These are phyloP conservation scores for Autographa gamma DNA, from an alignment of 2,888 invertebrate species.

Conservation along the genomic window DNA sequence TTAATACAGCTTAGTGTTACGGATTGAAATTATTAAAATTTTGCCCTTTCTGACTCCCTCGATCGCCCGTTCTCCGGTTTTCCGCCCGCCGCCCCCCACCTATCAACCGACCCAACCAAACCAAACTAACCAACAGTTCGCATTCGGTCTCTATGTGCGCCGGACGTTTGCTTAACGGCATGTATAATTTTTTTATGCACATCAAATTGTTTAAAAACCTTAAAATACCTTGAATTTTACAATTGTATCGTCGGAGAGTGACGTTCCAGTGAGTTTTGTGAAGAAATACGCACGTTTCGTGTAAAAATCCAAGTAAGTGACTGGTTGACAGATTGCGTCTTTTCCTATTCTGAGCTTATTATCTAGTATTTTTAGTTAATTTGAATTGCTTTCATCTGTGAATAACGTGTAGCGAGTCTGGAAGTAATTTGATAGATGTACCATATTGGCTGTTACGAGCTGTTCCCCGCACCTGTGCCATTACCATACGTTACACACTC, in stretches of 20 bases:
- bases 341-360: conserved; percentile 79
- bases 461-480: conserved; percentile 65
- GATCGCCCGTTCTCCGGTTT: conserved; percentile 83
- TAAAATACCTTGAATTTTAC: conserved; percentile 85
- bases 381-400: conserved; percentile 69
- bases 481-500: conserved; percentile 68
- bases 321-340: conserved; percentile 87
- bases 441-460: conserved; percentile 67
- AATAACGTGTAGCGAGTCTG: conserved; percentile 52
- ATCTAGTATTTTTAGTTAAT: conserved; percentile 68
- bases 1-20: conserved; percentile 15
- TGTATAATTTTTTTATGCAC: conserved; percentile 87
- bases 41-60: conserved; percentile 78
- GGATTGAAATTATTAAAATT: conserved; percentile 63
- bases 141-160: conserved; percentile 88
- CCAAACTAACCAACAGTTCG: conserved; percentile 88
- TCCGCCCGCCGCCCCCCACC: conserved; percentile 77
- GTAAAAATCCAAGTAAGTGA: conserved; percentile 86
- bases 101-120: conserved; percentile 75
- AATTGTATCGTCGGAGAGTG: conserved; percentile 79
- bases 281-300: conserved; percentile 79
- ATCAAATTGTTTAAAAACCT: conserved; percentile 85
- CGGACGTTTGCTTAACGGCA: conserved; percentile 85
- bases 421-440: conserved; percentile 53
- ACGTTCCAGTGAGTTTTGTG: conserved; percentile 81